A percentile compares a stretch with the other conserved stretches of the same genome.
These are phyloP conservation scores for Sycophaga agraensis DNA, from an alignment of 1,140 invertebrate species.

Conservation along the genomic window DNA sequence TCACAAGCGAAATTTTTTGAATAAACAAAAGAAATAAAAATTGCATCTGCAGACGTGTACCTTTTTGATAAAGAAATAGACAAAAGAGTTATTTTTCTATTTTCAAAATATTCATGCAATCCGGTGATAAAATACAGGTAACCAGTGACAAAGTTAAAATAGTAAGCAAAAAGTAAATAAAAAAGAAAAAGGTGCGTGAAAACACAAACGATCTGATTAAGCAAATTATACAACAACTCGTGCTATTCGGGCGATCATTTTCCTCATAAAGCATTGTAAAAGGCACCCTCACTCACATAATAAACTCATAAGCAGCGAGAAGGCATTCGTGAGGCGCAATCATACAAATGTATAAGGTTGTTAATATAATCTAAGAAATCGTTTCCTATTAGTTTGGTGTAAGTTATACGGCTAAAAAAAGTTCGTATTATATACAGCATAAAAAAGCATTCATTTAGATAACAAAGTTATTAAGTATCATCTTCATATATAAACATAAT, in stretches of 20 bases:
- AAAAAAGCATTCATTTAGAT: not conserved
- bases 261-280: constrained; percentile 21
- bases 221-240: constrained; percentile 16
- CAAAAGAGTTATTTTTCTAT: constrained; percentile 32
- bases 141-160: constrained; percentile 20
- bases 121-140: constrained; percentile 15
- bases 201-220: not conserved
- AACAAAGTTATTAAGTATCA: constrained; percentile 12
- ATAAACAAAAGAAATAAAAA: constrained; percentile 16
- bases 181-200: not conserved
- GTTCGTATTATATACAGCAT: not conserved
- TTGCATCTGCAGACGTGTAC: constrained; percentile 10
- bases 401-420: constrained; percentile 30
- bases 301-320: not conserved
- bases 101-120: constrained; percentile 26
- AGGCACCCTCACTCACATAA: not conserved
- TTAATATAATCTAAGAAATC: constrained; percentile 37
- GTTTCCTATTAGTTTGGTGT: constrained; percentile 32
- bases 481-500: constrained; percentile 18
- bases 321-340: constrained; percentile 16
- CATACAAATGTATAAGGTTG: constrained; percentile 38
- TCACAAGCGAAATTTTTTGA: constrained; percentile 23
- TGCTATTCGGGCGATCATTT: not conserved
- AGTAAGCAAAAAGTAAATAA: constrained; percentile 4
- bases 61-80: constrained; percentile 28